Evolutionary conservation across 2,888 invertebrate species (phyloP).

Genomic region (Rhorus exstirpatorius): DNA sequence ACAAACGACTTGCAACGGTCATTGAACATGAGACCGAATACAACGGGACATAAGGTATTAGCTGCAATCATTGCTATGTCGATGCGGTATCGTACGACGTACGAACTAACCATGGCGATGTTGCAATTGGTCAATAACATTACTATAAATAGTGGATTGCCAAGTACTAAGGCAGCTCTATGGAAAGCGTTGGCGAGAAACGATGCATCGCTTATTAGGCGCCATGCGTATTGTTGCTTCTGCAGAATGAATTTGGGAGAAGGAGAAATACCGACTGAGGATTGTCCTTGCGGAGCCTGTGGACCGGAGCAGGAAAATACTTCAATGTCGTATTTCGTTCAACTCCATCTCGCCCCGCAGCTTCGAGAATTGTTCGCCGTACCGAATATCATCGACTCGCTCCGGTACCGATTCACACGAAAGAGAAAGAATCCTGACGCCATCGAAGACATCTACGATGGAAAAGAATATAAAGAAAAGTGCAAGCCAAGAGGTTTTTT

Average conservation of each 20-base stretch:
- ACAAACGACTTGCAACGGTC: no score
- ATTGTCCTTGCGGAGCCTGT: constrained; percentile 1
- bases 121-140: neutral
- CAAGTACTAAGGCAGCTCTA: neutral
- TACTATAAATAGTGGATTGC: neutral
- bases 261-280: neutral
- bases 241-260: neutral
- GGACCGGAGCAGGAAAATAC: neutral
- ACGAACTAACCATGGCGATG: neutral
- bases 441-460: constrained; percentile 43
- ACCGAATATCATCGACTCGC: constrained; percentile 16
- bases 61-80: neutral
- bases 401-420: constrained; percentile 46
- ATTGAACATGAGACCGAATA: neutral
- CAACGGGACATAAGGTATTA: neutral
- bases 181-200: constrained; percentile 6
- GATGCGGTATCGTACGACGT: constrained; percentile 20
- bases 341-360: constrained; percentile 19
- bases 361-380: constrained; percentile 1
- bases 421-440: constrained; percentile 29
- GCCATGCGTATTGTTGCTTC: neutral
- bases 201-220: neutral
- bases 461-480: constrained; percentile 7
- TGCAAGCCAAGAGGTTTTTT: constrained; percentile 47
- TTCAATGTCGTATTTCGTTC: constrained; percentile 14